Evolutionary conservation across 2,888 invertebrate genomes (phyloP).

Genomic region (Oscheius sp.): DNA sequence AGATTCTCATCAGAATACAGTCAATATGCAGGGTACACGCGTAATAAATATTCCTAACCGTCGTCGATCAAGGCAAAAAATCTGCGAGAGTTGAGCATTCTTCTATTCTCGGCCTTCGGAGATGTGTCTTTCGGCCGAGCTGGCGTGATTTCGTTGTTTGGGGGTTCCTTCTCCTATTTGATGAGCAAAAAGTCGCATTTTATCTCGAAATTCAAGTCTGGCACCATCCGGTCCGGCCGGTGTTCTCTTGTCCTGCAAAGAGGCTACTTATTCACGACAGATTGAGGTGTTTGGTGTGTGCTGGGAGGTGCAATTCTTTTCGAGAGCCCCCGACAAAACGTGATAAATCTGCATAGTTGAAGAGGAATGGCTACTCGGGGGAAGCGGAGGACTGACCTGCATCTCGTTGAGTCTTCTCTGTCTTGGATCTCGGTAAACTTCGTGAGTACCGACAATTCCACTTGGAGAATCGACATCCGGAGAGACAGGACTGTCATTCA

Average conservation of each 20-base stretch:
- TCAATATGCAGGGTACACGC: slow-evolving; percentile 20
- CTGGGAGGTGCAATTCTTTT: neutral
- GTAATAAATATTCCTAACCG: slow-evolving; percentile 3
- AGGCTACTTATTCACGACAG: slow-evolving; percentile 5
- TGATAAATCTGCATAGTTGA: slow-evolving; percentile 8
- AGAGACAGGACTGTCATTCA: slow-evolving; percentile 51
- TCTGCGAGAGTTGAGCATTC: slow-evolving; percentile 14
- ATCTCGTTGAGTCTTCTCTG: slow-evolving; percentile 77
- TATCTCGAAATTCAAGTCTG: slow-evolving; percentile 95
- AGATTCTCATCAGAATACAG: neutral
- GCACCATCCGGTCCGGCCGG: slow-evolving; percentile 76
- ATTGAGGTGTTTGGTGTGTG: slow-evolving; percentile 10
- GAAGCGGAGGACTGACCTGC: slow-evolving; percentile 40
- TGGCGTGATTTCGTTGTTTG: slow-evolving; percentile 45
- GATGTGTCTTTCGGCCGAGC: slow-evolving; percentile 54
- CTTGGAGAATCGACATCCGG: slow-evolving; percentile 32
- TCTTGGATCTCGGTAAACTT: slow-evolving; percentile 84
- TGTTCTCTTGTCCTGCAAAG: slow-evolving; percentile 32
- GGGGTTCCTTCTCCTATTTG: slow-evolving; percentile 85
- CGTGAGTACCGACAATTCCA: slow-evolving; percentile 94
- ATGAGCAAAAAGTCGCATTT: slow-evolving; percentile 99
- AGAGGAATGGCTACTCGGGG: neutral
- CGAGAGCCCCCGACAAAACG: neutral
- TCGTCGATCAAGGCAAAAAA: neutral
- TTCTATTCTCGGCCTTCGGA: slow-evolving; percentile 14